Evolutionary conservation across 2,797 vertebrate genomes (phyloP).

Genomic region (Cephalopachus bancanus): DNA sequence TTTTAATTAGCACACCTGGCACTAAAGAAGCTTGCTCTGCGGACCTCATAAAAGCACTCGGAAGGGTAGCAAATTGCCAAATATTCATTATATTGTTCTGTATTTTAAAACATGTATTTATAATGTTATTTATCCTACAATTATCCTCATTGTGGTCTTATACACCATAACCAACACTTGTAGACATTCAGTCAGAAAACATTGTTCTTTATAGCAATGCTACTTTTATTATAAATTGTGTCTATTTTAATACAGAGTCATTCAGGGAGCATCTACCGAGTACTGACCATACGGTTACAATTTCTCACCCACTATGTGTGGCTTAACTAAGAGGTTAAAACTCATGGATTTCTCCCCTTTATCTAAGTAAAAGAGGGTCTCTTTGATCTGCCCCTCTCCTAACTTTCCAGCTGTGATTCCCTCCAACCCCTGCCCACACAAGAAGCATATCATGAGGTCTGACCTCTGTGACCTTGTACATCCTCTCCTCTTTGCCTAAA

Average conservation of each 20-base stretch:
- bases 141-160: not conserved
- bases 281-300: not conserved
- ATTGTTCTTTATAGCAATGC: not conserved
- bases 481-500: slow-evolving; percentile 6
- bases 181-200: slow-evolving; percentile 17
- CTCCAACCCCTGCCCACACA: not conserved
- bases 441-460: not conserved
- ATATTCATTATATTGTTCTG: not conserved
- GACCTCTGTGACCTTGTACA: not conserved
- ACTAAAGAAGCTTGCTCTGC: not conserved
- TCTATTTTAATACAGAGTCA: not conserved
- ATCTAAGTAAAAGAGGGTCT: not conserved
- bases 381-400: not conserved
- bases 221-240: slow-evolving; percentile 38
- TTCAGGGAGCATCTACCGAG: not conserved
- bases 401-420: not conserved
- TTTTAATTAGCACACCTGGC: not conserved
- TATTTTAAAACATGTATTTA: slow-evolving; percentile 16
- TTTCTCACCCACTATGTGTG: not conserved
- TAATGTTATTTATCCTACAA: slow-evolving; percentile 19
- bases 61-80: slow-evolving; percentile 19
- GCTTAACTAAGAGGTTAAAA: not conserved
- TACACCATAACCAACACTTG: not conserved
- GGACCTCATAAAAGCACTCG: not conserved
- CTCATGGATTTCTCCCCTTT: not conserved